These are phyloP conservation scores for Cancer borealis DNA, from an alignment of 2,888 invertebrate genomes.

Conservation along the genomic window DNA sequence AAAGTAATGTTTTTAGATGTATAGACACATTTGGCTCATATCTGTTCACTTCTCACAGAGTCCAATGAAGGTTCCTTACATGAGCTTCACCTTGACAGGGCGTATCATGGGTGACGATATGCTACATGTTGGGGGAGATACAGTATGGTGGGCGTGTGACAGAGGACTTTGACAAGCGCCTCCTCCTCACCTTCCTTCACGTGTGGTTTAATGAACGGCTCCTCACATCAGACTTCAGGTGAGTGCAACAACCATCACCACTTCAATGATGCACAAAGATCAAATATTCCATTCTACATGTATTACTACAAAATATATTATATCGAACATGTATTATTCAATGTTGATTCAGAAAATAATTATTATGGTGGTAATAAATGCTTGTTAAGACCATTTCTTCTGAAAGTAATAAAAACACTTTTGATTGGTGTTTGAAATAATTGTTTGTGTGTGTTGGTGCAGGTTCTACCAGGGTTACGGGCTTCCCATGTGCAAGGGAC, in stretches of 20 bases:
- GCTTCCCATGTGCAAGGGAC: slow-evolving; percentile 88
- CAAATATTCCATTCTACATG: background rate
- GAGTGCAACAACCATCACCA: background rate
- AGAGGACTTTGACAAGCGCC: slow-evolving; percentile 96
- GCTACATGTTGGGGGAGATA: slow-evolving; percentile 97
- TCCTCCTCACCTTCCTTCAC: slow-evolving; percentile 94
- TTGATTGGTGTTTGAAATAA: background rate
- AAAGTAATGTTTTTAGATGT: background rate
- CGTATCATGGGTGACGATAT: slow-evolving; percentile 97
- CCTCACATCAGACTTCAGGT: slow-evolving; percentile 89
- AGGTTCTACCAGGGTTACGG: slow-evolving; percentile 89
- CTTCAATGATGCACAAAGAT: background rate
- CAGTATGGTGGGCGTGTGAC: slow-evolving; percentile 94
- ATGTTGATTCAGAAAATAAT: background rate
- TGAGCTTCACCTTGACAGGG: slow-evolving; percentile 81
- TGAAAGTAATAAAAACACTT: background rate
- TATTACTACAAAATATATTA: background rate
- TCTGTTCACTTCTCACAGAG: background rate
- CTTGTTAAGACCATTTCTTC: background rate
- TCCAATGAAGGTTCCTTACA: background rate
- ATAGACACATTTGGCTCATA: background rate
- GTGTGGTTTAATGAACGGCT: slow-evolving; percentile 95
- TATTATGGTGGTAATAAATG: background rate
- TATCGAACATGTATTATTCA: background rate
- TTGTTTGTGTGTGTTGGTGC: background rate